A percentile compares a stretch with the other conserved stretches of the same genome.
Evolutionary conservation across 2,888 invertebrate species (phyloP).

Genomic region (Didymodactylos carnosus): DNA sequence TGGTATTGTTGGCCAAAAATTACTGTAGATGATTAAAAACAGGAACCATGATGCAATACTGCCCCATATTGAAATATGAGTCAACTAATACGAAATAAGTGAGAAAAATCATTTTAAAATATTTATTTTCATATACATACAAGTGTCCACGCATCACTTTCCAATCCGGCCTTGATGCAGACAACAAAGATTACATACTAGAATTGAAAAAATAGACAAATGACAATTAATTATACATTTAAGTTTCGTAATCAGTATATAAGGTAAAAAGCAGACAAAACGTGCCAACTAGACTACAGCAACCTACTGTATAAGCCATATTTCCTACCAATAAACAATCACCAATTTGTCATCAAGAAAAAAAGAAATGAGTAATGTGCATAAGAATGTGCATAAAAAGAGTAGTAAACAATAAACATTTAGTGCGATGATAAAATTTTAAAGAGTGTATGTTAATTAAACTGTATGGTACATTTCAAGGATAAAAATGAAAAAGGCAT

Average conservation of each 20-base stretch:
- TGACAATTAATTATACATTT: slow-evolving; percentile 4
- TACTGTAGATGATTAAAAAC: slow-evolving; percentile 60
- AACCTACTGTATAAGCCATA: slow-evolving; percentile 76
- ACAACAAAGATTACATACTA: slow-evolving; percentile 91
- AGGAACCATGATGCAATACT: slow-evolving; percentile 79
- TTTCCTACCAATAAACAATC: slow-evolving; percentile 86
- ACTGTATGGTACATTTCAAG: no score
- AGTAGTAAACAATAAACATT: no score
- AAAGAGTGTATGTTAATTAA: no score
- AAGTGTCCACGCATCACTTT: slow-evolving; percentile 75
- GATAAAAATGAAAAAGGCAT: no score
- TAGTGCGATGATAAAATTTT: no score
- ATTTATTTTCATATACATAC: slow-evolving; percentile 32
- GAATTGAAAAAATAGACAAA: slow-evolving; percentile 21
- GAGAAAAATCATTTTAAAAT: background rate
- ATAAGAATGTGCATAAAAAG: background rate
- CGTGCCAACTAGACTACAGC: no score
- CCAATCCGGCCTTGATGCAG: slow-evolving; percentile 88
- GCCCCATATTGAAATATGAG: slow-evolving; percentile 86
- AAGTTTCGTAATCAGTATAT: background rate
- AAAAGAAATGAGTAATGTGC: slow-evolving; percentile 15
- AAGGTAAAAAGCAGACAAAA: background rate
- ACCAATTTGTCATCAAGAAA: slow-evolving; percentile 41
- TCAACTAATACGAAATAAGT: slow-evolving; percentile 79
- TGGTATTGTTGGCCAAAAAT: slow-evolving; percentile 42